A percentile compares a stretch with the other conserved stretches of the same genome.
These are phyloP conservation scores for Mactra quadrangularis DNA, from an alignment of 1,140 invertebrate genomes.

Conservation along the genomic window DNA sequence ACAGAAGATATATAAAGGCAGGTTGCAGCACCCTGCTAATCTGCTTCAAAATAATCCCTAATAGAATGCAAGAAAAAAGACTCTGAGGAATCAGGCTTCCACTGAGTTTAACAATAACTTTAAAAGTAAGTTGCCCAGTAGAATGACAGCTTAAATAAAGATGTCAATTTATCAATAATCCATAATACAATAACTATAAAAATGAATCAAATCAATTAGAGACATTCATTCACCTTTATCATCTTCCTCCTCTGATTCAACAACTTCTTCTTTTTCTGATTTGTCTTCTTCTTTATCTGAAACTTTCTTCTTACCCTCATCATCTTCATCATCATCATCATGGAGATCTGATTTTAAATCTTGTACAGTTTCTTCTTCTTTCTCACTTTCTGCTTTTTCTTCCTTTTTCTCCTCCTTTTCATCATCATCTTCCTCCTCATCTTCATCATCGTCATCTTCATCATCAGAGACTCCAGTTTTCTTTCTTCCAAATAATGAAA, in stretches of 20 bases:
- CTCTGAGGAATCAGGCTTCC: no score
- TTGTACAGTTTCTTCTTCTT: background rate
- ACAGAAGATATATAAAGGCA: no score
- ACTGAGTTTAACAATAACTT: no score
- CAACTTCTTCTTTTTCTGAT: slow-evolving; percentile 7
- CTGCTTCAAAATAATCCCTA: no score
- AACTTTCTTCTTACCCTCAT: background rate
- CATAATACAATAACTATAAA: no score
- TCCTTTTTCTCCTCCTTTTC: slow-evolving; percentile 38
- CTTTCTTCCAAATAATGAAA: slow-evolving; percentile 49
- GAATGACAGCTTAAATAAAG: no score
- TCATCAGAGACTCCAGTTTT: slow-evolving; percentile 57
- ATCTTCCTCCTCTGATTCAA: slow-evolving; percentile 20
- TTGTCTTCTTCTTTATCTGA: background rate
- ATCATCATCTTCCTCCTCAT: slow-evolving; percentile 34
- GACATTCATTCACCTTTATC: slow-evolving; percentile 3
- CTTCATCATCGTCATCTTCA: slow-evolving; percentile 47
- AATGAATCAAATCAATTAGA: no score
- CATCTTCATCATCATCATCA: background rate
- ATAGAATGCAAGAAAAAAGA: no score
- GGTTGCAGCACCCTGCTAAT: no score
- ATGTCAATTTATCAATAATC: no score
- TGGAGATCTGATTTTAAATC: background rate
- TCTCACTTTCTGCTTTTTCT: slow-evolving; percentile 4
- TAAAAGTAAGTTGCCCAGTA: no score